These are phyloP conservation scores for mouse (Mus musculus) DNA, from an alignment of 2,113 vertebrate genomes.

Conservation along the genomic window GRCm39 chr13:109261501-109262000, in stretches of 20 bases:
- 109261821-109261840: background rate
- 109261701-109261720: background rate
- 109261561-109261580: background rate
- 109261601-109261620: background rate
- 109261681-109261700: slow-evolving; percentile 7
- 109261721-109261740: background rate
- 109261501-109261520: background rate
- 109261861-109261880: slow-evolving; percentile 3
- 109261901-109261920: background rate
- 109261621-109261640: background rate
- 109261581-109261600: slow-evolving; percentile 27
- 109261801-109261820: background rate
- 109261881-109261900: slow-evolving; percentile 13
- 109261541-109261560: background rate
- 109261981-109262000: background rate
- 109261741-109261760: background rate
- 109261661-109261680: background rate
- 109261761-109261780: slow-evolving; percentile 24
- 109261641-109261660: background rate
- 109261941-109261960: background rate
- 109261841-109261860: background rate
- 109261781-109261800: background rate
- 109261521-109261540: background rate
- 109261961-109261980: background rate
- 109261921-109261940: slow-evolving; percentile 3